Evolutionary conservation across 1,140 invertebrate species (phyloP).

Genomic region (Bombus vancouverensis): DNA sequence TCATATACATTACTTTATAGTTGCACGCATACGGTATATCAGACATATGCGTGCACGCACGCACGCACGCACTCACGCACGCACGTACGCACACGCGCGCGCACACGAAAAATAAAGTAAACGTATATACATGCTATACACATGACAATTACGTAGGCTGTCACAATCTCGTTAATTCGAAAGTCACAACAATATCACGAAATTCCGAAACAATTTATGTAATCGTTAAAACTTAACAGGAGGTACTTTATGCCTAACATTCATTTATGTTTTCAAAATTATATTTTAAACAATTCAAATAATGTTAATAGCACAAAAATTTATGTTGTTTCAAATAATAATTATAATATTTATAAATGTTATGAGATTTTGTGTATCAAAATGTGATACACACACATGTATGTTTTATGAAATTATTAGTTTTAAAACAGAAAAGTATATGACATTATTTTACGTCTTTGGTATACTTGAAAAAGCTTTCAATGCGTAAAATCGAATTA

Average conservation of each 20-base stretch:
- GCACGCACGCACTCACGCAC: background rate
- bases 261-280: background rate
- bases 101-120: background rate
- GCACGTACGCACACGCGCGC: background rate
- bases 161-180: constrained; percentile 29
- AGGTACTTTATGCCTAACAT: too few species aligned
- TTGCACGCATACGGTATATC: background rate
- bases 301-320: background rate
- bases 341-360: background rate
- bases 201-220: background rate
- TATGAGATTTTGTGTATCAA: background rate
- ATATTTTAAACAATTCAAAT: background rate
- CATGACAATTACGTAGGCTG: constrained; percentile 12
- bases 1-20: constrained; percentile 32
- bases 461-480: background rate
- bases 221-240: constrained; percentile 11
- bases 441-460: constrained; percentile 13
- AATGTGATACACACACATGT: background rate
- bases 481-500: constrained; percentile 17
- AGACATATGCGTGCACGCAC: background rate
- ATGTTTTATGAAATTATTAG: background rate
- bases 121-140: constrained; percentile 10
- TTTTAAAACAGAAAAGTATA: background rate
- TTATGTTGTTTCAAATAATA: background rate
- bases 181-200: background rate